Percentiles rank a stretch among this genome's conserved stretches.
Evolutionary conservation across 2,113 vertebrate genomes (phyloP).

Genomic region (Aspiorhynchus laticeps): DNA sequence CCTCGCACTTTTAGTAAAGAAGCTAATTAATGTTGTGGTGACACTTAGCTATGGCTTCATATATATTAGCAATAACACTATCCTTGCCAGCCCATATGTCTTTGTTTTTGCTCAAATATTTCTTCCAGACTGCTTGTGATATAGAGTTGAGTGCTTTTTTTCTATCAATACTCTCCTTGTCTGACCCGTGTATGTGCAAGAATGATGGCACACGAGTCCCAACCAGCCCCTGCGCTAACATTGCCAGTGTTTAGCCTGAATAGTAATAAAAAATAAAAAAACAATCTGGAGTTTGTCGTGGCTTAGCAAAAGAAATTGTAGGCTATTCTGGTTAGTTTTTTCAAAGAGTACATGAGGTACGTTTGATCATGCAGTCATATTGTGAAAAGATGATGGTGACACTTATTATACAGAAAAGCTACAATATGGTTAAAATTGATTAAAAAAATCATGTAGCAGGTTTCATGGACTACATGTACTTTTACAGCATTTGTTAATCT

Average conservation of each 20-base stretch:
- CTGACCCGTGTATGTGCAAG: background rate
- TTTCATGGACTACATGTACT: background rate
- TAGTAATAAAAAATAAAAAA: background rate
- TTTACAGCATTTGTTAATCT: background rate
- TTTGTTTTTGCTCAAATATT: conserved; percentile 26
- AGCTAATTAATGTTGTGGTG: conserved; percentile 43
- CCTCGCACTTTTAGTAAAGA: conserved; percentile 29
- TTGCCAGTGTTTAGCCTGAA: background rate
- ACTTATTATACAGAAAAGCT: background rate
- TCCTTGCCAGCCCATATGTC: conserved; percentile 33
- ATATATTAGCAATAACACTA: conserved; percentile 40
- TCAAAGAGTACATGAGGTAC: background rate
- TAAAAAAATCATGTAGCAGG: background rate
- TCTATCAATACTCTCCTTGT: background rate
- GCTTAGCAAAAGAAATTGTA: background rate
- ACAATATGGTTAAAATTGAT: background rate
- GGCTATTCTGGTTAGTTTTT: background rate
- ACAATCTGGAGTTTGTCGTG: background rate
- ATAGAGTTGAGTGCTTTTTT: conserved; percentile 2
- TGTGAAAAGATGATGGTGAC: background rate
- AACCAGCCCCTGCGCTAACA: background rate
- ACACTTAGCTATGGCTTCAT: conserved; percentile 31
- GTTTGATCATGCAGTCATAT: background rate
- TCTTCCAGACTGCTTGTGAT: conserved; percentile 4
- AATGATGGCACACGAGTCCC: background rate